These are phyloP conservation scores for Microcebus tavaratra DNA, from an alignment of 2,113 vertebrate species.

Conservation along the genomic window DNA sequence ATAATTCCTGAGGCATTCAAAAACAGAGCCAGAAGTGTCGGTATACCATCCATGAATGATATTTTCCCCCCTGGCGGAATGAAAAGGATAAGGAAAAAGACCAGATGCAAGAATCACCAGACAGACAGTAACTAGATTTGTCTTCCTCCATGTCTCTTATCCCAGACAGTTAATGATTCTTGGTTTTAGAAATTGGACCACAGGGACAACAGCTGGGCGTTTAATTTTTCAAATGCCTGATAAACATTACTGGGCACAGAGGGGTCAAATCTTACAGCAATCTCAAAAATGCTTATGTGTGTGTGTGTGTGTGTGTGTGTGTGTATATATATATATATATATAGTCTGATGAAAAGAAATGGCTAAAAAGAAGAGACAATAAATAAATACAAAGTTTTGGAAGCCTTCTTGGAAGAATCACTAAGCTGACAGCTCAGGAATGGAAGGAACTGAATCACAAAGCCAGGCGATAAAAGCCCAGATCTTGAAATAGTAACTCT, in stretches of 20 bases:
- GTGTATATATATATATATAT: no score
- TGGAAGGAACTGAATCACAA: neutral
- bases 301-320: no score
- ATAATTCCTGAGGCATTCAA: conserved; percentile 19
- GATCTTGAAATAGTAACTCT: conserved; percentile 58
- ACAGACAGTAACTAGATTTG: neutral
- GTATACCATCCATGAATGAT: neutral
- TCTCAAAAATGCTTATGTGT: neutral
- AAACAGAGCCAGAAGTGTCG: conserved; percentile 47
- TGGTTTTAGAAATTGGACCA: neutral
- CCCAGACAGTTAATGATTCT: neutral
- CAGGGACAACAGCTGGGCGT: neutral
- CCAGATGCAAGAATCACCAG: neutral
- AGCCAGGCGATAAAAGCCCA: conserved; percentile 11
- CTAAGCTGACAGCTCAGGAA: neutral
- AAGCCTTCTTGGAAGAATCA: neutral
- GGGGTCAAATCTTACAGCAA: neutral
- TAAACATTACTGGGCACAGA: neutral
- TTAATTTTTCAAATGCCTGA: neutral
- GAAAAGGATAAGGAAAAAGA: neutral
- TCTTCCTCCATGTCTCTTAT: neutral
- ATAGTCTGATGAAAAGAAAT: neutral
- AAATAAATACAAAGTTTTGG: neutral
- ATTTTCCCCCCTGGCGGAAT: neutral
- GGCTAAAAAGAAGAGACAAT: neutral